phyloP scores from a whole-genome alignment of 2,888 invertebrate genomes.

The Trisateles emortualis region DNA sequence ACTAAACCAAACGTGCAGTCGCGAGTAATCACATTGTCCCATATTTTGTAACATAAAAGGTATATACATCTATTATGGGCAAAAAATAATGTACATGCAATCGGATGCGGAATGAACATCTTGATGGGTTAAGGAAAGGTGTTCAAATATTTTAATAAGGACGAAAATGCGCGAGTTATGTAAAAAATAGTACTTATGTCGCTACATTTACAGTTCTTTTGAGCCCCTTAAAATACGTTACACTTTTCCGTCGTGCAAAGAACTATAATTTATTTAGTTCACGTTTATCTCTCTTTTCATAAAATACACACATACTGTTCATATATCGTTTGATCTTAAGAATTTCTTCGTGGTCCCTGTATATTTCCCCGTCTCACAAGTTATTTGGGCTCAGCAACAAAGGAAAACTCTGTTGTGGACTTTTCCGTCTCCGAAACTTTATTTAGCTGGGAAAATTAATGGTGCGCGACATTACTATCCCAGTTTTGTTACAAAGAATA shows the following conservation, averaged over 20 bases:
- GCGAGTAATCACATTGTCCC: no score
- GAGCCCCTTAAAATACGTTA: not conserved
- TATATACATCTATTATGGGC: no score
- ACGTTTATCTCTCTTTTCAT: slow-evolving; percentile 24
- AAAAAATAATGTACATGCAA: no score
- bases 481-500: slow-evolving; percentile 32
- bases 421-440: slow-evolving; percentile 50
- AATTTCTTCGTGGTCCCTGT: slow-evolving; percentile 28
- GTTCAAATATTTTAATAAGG: no score
- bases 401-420: slow-evolving; percentile 46
- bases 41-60: no score
- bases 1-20: no score
- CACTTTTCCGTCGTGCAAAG: not conserved
- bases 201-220: not conserved
- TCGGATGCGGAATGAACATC: no score
- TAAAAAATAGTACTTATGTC: no score
- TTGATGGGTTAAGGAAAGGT: no score
- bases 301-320: slow-evolving; percentile 25
- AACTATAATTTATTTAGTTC: slow-evolving; percentile 4
- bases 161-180: no score
- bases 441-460: slow-evolving; percentile 50
- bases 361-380: slow-evolving; percentile 44
- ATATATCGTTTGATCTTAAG: slow-evolving; percentile 44
- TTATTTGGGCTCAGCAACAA: slow-evolving; percentile 49
- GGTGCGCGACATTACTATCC: slow-evolving; percentile 45